Conservation (phyloP, 2,113 vertebrate species). For the Rhynchomys soricoides region DNA sequence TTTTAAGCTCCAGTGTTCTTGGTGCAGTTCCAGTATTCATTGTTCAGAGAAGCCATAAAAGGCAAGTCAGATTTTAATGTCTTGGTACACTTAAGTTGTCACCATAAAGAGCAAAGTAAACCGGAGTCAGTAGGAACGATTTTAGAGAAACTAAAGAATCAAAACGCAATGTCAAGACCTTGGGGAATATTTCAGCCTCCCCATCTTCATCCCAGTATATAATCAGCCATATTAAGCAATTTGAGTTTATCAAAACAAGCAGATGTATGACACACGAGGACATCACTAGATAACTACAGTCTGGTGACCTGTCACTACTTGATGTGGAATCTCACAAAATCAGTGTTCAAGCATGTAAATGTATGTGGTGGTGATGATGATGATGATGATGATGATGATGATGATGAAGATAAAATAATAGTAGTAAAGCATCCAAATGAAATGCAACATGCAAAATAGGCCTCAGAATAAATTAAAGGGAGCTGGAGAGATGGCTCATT, state of each 20-base stretch:
- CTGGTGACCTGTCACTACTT: slow-evolving; percentile 31
- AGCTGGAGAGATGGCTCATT: not conserved
- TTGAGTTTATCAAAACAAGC: slow-evolving; percentile 45
- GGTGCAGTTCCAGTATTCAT: slow-evolving; percentile 71
- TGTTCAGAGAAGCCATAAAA: slow-evolving; percentile 84
- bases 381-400: slow-evolving; percentile 55
- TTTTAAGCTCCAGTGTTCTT: slow-evolving; percentile 59
- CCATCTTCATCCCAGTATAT: slow-evolving; percentile 37
- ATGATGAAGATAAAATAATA: not conserved
- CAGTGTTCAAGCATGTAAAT: slow-evolving; percentile 46
- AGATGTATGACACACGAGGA: slow-evolving; percentile 67
- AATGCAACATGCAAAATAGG: slow-evolving; percentile 26
- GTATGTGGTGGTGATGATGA: slow-evolving; percentile 43
- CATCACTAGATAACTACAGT: slow-evolving; percentile 48
- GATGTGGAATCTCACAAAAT: slow-evolving; percentile 19
- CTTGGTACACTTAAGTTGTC: slow-evolving; percentile 54
- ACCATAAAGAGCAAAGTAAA: slow-evolving; percentile 54
- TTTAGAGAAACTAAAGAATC: slow-evolving; percentile 3
- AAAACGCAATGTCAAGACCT: slow-evolving; percentile 18
- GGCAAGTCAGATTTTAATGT: slow-evolving; percentile 77
- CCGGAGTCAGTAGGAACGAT: slow-evolving; percentile 38
- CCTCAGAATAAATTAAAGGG: not conserved
- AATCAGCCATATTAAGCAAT: slow-evolving; percentile 35
- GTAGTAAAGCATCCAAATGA: slow-evolving; percentile 47
- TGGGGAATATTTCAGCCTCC: slow-evolving; percentile 35